Conservation (phyloP, 2,797 vertebrate species). For the Muscicapa striata region DNA sequence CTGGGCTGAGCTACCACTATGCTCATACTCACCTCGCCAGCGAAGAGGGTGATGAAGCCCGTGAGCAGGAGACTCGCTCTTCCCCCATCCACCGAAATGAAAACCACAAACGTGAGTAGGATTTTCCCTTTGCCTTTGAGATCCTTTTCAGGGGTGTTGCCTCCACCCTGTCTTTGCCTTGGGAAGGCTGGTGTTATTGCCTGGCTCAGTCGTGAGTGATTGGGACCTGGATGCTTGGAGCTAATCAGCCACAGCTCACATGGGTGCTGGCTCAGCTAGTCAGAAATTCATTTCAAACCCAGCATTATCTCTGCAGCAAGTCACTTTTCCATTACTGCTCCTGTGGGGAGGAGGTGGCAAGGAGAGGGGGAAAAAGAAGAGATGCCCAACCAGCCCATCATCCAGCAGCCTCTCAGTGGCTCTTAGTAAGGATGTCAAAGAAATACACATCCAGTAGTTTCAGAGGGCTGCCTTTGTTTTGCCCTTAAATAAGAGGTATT, state of each 20-base stretch:
- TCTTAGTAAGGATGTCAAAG: neutral
- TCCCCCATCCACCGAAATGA: constrained; percentile 85
- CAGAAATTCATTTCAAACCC: constrained; percentile 61
- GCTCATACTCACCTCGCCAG: constrained; percentile 96
- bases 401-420: constrained; percentile 6
- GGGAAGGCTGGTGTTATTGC: neutral
- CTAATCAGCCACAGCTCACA: constrained; percentile 48
- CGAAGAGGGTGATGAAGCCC: constrained; percentile 93
- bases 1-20: constrained; percentile 97
- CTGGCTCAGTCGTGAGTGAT: constrained; percentile 20
- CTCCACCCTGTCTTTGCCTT: neutral
- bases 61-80: constrained; percentile 85
- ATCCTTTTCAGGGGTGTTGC: neutral
- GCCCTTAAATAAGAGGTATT: neutral
- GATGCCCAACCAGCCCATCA: constrained; percentile 14
- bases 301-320: constrained; percentile 57
- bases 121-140: neutral
- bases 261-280: constrained; percentile 50
- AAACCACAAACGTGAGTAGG: constrained; percentile 94
- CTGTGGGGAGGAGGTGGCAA: constrained; percentile 39
- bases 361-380: neutral
- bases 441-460: neutral
- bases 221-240: constrained; percentile 40
- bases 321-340: constrained; percentile 49
- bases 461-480: neutral